Evolutionary conservation across 2,888 invertebrate genomes (phyloP).

Genomic region (Drosophila kambysellisi): DNA sequence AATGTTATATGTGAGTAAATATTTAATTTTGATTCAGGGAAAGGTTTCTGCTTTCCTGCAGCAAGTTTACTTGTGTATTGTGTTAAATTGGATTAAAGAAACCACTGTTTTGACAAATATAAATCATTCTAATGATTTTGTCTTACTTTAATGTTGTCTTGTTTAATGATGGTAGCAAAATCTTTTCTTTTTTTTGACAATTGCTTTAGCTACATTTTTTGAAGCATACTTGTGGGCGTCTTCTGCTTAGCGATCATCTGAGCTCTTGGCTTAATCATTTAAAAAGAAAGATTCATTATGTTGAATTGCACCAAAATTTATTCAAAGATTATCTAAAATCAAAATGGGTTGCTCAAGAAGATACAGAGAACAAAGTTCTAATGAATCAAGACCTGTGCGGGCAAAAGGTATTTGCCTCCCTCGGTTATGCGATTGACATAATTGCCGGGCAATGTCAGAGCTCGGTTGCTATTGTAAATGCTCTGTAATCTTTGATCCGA

Average conservation of each 20-base stretch:
- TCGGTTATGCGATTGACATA: constrained; percentile 69
- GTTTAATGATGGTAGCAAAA: too few species aligned
- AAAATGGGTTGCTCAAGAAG: constrained; percentile 6
- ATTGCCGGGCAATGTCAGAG: constrained; percentile 65
- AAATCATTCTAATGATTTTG: neutral
- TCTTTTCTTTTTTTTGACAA: neutral
- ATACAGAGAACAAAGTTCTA: constrained; percentile 9
- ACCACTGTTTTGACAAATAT: neutral
- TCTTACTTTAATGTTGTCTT: too few species aligned
- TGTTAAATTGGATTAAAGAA: neutral
- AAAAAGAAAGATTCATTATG: neutral
- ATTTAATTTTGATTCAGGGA: neutral
- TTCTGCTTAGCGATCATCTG: too few species aligned
- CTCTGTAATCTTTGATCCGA: constrained; percentile 53
- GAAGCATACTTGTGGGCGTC: constrained; percentile 8
- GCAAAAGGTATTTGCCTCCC: constrained; percentile 72
- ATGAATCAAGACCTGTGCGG: constrained; percentile 55
- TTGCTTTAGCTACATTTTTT: neutral
- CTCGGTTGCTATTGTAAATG: constrained; percentile 69
- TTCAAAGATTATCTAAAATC: constrained; percentile 12
- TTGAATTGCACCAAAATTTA: constrained; percentile 7
- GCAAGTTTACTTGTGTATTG: neutral
- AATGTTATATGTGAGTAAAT: neutral
- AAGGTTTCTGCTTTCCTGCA: neutral
- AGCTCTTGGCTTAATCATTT: neutral